phyloP scores from a whole-genome alignment of 2,888 invertebrate genomes.

The Cerastis leucographa region DNA sequence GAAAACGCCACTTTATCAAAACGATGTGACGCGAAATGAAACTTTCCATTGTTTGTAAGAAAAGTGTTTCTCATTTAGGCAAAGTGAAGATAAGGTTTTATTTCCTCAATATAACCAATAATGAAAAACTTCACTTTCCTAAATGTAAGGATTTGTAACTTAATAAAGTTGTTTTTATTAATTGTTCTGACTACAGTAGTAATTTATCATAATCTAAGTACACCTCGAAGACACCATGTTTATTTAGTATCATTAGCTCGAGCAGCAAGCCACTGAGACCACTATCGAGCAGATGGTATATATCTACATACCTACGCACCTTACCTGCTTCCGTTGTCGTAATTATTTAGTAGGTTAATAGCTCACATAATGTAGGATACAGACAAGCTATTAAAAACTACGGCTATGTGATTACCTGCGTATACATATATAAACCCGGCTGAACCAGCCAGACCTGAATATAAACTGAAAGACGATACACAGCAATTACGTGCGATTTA shows the following conservation, averaged over 20 bases:
- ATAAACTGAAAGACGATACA: slow-evolving; percentile 49
- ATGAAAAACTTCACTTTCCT: background rate
- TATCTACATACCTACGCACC: background rate
- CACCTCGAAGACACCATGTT: background rate
- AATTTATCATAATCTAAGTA: background rate
- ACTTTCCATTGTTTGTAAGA: background rate
- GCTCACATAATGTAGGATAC: slow-evolving; percentile 49
- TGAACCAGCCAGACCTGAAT: slow-evolving; percentile 44
- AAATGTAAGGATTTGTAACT: background rate
- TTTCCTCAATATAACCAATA: background rate
- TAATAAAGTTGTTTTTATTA: background rate
- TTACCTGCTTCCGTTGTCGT: slow-evolving; percentile 44
- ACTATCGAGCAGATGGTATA: slow-evolving; percentile 16
- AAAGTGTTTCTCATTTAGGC: background rate
- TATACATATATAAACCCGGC: slow-evolving; percentile 21
- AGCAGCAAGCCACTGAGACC: background rate
- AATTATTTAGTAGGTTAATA: slow-evolving; percentile 60
- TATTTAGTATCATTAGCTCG: background rate
- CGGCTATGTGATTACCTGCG: slow-evolving; percentile 45
- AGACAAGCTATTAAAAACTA: slow-evolving; percentile 60
- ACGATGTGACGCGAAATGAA: background rate
- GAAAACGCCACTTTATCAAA: background rate
- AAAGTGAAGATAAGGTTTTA: background rate
- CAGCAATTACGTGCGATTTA: slow-evolving; percentile 20
- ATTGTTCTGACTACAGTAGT: background rate